Evolutionary conservation across 2,888 invertebrate species (phyloP).

Genomic region (Agrilus cyanescens): DNA sequence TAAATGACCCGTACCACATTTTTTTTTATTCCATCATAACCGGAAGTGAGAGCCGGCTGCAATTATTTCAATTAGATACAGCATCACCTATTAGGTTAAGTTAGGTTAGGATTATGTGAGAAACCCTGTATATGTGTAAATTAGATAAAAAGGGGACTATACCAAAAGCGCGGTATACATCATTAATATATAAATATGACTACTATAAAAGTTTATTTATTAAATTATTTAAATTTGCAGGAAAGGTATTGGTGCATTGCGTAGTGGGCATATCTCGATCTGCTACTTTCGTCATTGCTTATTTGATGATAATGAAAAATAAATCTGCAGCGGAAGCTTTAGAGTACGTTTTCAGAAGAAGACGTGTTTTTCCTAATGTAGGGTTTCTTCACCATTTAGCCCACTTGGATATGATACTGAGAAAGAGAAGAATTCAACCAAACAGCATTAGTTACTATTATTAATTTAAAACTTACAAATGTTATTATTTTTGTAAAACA

Average conservation of each 20-base stretch:
- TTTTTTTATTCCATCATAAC: too few relatives aligned
- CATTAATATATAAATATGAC: too few relatives aligned
- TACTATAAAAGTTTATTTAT: not conserved
- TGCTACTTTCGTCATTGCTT: conserved; percentile 68
- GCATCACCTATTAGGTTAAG: too few relatives aligned
- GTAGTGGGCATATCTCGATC: conserved; percentile 73
- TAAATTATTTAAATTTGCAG: conserved; percentile 34
- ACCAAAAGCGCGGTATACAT: too few relatives aligned
- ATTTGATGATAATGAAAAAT: conserved; percentile 66
- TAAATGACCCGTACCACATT: too few relatives aligned
- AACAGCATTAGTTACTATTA: conserved; percentile 10
- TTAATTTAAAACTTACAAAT: too few relatives aligned
- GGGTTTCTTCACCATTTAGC: conserved; percentile 71
- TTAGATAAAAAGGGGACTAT: too few relatives aligned
- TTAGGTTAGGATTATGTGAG: too few relatives aligned
- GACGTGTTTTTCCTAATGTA: conserved; percentile 67
- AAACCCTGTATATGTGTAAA: too few relatives aligned
- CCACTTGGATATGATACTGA: conserved; percentile 38
- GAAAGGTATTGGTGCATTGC: conserved; percentile 70
- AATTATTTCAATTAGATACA: too few relatives aligned
- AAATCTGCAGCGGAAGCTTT: conserved; percentile 68
- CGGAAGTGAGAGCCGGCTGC: too few relatives aligned
- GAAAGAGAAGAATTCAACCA: conserved; percentile 26
- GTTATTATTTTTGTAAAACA: too few relatives aligned
- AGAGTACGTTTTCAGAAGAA: conserved; percentile 52